Evolutionary conservation across 2,888 invertebrate species (phyloP).

Genomic region (Watsonalla cultraria): DNA sequence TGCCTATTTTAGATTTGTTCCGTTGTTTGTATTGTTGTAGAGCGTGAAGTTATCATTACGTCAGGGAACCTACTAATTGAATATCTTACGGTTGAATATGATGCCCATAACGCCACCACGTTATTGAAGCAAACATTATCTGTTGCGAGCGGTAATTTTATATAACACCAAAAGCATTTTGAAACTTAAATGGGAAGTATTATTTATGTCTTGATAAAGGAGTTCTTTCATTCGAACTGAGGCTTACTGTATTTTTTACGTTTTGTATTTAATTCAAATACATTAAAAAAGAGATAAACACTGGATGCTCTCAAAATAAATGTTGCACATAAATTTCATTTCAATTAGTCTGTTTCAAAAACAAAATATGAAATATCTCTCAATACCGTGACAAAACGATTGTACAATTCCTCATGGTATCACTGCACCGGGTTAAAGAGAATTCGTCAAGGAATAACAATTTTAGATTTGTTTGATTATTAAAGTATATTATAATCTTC

Average conservation of each 20-base stretch:
- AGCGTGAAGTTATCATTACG: slow-evolving; percentile 11
- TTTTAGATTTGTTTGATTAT: too few relatives aligned
- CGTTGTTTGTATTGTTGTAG: neutral
- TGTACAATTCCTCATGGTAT: neutral
- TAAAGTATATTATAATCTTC: too few relatives aligned
- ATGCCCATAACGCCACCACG: slow-evolving; percentile 22
- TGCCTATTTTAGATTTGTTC: neutral
- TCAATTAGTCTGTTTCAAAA: neutral
- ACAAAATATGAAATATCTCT: neutral
- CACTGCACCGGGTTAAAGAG: neutral
- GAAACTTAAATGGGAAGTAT: too few relatives aligned
- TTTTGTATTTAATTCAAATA: too few relatives aligned
- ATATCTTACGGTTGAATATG: slow-evolving; percentile 7
- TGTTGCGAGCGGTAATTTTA: neutral
- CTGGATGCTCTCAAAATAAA: too few relatives aligned
- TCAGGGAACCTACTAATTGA: slow-evolving; percentile 12
- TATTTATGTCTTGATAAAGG: too few relatives aligned
- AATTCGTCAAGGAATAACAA: neutral
- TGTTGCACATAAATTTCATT: neutral
- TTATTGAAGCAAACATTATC: slow-evolving; percentile 11
- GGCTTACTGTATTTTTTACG: too few relatives aligned
- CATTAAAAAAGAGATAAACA: too few relatives aligned
- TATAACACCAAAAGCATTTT: neutral
- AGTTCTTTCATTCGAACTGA: too few relatives aligned
- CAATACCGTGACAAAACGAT: slow-evolving; percentile 1